Base-by-base conservation (phyloP, 2,888 invertebrate genomes). In the Nomada fabriciana region DNA sequence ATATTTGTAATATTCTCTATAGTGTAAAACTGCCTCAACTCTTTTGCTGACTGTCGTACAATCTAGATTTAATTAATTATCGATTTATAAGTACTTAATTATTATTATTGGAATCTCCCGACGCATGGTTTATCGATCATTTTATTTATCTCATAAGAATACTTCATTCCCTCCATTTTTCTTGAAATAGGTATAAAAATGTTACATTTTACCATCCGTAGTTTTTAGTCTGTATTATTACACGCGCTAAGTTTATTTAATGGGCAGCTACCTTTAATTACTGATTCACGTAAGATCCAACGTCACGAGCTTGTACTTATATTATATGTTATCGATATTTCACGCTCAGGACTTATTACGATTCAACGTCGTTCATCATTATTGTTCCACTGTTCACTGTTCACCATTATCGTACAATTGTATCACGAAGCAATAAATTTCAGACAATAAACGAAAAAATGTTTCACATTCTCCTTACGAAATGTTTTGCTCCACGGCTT, bases 381-480 rank as follows among this genome's bases (percentile, higher is more conserved):
- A 36, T 36, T 36, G 36, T 36, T 36, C 36, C 69, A 80, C 57
- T 59, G 65, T 75, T 84, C 69, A 80, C 57, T 59, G 65, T 75
- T 84, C 76, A 78, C 64, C 65, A 25, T 75, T 81, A 72, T 65
- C 71, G 71, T 85, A 83, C 70, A 71, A 76, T 82, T 89, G 87
- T 77, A 64, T 73, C 47, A 86, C 77, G 64, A 70, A 87, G 76
- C 78, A 88, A 87, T 86, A 85, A 85, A 76, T 80, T 69, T 80
- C 83, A 83, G 90, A 90, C 89, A 90, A 90, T 90, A 91, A 90
- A 90, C 53, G 57, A 76, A 60, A 76, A 82, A 59, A 70, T 70
- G 79, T 15, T 86, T 47, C 68, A 64, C 25, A 69, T 4, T 63
- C 15, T 10, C 42, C 1, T 15, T 2, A 11, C 23, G 7, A 10